Base-by-base conservation (phyloP, 2,797 vertebrate genomes). In the Bufotes viridis region DNA sequence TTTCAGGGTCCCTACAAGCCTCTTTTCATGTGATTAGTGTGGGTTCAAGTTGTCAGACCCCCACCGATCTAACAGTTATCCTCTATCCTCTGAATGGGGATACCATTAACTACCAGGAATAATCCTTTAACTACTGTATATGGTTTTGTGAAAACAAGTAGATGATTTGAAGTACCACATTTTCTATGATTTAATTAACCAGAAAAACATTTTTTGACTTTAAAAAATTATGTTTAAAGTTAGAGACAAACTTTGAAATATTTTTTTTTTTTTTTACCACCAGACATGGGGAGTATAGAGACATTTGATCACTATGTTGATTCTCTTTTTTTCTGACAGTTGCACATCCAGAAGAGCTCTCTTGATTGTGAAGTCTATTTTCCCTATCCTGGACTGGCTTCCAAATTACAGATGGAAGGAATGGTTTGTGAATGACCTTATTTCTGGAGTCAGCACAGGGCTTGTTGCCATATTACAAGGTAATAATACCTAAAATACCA, bases 361-460 rank as follows among this genome's bases (percentile, higher is more conserved):
- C 58, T 90, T 91, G 74, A 63, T 94, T 1, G 12, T 95, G 81
- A 97, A 94, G 88, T 86, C 82, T 24, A 86, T 96, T n/a, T 87
- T 97, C 81, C 96, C 96, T 11, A 29, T 97, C 58, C 79, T 97
- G 88, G 95, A 96, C 63, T 97, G 96, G 96, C 91, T 97, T 75
- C 95, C 96, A 65, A 94, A 93, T 88, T 97, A 97, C 92, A 93
- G 92, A 51, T 72, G 95, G 87, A 96, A 93, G 63, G 94, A 95
- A 87, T 97, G 96, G 96, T 91, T 97, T 80, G 53, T 95, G 24
- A 94, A 92, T 87, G 97, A 97, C 81, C 63, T 96, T 84, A 94
- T 97, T 91, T 95, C 97, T 0, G 97, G 96, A 78, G 76, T 97
- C 86, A 97, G 96, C 91, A 96, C 96, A 0, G 97, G 97, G 34